Conservation (phyloP, 1,140 invertebrate genomes). For the Medauroidea extradentata region DNA sequence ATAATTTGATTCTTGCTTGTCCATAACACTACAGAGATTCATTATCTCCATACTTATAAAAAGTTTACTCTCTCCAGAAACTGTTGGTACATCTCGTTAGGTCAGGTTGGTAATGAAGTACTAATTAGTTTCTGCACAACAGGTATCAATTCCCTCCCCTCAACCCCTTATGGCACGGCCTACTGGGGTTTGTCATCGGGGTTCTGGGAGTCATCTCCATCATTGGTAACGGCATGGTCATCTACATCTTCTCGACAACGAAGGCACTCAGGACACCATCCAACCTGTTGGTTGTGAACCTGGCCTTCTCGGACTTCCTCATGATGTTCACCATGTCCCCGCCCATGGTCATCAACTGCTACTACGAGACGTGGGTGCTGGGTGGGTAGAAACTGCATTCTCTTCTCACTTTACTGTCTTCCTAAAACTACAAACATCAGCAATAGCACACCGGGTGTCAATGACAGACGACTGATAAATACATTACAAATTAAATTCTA, state of each 20-base stretch:
- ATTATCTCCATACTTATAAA: no score
- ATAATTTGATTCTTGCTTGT: no score
- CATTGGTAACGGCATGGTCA: conserved; percentile 78
- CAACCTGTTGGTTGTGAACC: conserved; percentile 78
- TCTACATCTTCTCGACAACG: conserved; percentile 77
- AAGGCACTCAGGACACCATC: conserved; percentile 75
- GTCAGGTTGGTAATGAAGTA: not conserved
- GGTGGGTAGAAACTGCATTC: conserved; percentile 47
- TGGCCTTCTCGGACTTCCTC: conserved; percentile 81
- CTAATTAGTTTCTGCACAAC: conserved; percentile 7
- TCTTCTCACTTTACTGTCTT: no score
- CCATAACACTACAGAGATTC: no score
- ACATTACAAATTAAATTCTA: no score
- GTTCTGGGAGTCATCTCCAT: conserved; percentile 64
- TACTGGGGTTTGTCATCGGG: conserved; percentile 70
- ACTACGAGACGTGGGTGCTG: conserved; percentile 80
- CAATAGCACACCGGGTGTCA: no score
- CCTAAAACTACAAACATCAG: no score
- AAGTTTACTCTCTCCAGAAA: no score
- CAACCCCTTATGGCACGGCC: conserved; percentile 72
- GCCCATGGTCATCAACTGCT: conserved; percentile 82
- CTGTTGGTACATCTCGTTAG: no score
- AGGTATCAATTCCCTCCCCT: conserved; percentile 67
- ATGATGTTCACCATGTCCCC: conserved; percentile 84
- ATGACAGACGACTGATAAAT: no score